Base-by-base conservation (phyloP, 2,888 invertebrate genomes). In the Oithona nana region DNA sequence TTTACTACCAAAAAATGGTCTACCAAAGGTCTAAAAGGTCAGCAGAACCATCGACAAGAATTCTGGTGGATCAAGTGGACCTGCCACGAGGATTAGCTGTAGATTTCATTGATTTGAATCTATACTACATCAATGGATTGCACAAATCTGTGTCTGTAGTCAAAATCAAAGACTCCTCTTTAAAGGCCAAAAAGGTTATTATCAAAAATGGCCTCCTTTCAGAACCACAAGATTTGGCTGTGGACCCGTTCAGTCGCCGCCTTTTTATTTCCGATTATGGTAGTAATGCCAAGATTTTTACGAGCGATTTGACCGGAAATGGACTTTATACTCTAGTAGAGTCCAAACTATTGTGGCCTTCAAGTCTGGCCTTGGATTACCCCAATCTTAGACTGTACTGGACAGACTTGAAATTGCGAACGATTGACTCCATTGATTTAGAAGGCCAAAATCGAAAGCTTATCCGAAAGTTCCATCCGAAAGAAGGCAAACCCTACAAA, bases 251-350 rank as follows among this genome's bases (percentile, higher is more conserved):
- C 3, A 78, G 81, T 28, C 79, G 80, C 77, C 73, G 79, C 69
- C 75, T 88, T 75, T 82, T 82, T 71, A 88, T 87, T 86, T 79
- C 84, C 3, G 85, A 83, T 64, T 77, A 82, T 74, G 84, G 84
- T 64, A 76, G 80, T 63, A 73, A 70, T 65, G 76, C 81, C 13
- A 75, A 81, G 65, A 81, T 88, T 68, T 77, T 81, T 73, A 68
- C 77, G 26, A 79, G 82, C 26, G 76, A 78, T 24, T 78, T 84
- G 75, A 83, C 83, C 71, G 87, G 86, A 31, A 71, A 71, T 51
- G 75, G 75, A 22, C 74, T 78, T 66, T 76, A 76, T 67, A 74
- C 76, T 64, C 72, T 86, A 49, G 78, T 83, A 59, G 74, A 70
- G 49, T 70, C 76, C 63, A 75, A 77, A 2, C 77, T 81, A 67